Evolutionary conservation across 2,888 invertebrate species (phyloP).

Genomic region (Barypeithes pellucidus): DNA sequence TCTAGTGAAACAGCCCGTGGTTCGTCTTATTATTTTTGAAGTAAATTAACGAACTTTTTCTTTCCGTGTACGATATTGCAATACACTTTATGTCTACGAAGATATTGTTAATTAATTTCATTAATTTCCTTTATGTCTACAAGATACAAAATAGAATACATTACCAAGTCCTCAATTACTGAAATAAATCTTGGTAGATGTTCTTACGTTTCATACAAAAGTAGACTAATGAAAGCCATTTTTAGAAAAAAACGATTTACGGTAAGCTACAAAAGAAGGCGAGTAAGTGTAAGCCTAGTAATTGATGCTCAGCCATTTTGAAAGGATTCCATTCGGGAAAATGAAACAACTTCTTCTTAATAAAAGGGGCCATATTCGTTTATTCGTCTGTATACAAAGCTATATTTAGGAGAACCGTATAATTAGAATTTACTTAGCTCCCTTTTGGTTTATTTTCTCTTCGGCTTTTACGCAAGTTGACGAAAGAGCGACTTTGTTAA

Average conservation of each 20-base stretch:
- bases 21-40: too few relatives aligned
- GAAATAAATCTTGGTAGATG: slow-evolving; percentile 19
- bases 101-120: neutral
- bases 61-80: too few relatives aligned
- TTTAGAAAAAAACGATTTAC: slow-evolving; percentile 19
- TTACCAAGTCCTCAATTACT: neutral
- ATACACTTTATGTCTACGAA: too few relatives aligned
- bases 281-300: slow-evolving; percentile 20
- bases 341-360: slow-evolving; percentile 24
- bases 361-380: slow-evolving; percentile 14
- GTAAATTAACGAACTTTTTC: too few relatives aligned
- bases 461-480: slow-evolving; percentile 13
- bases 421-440: slow-evolving; percentile 20
- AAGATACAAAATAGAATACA: neutral
- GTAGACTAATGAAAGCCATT: slow-evolving; percentile 23
- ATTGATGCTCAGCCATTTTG: slow-evolving; percentile 18
- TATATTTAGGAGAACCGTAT: slow-evolving; percentile 18
- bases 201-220: slow-evolving; percentile 17
- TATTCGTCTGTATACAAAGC: slow-evolving; percentile 26
- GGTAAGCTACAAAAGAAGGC: slow-evolving; percentile 7
- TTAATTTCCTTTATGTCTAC: neutral
- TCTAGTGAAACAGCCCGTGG: too few relatives aligned
- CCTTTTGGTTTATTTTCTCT: slow-evolving; percentile 13
- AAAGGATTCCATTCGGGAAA: slow-evolving; percentile 16
- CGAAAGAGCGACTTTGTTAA: slow-evolving; percentile 14